Percentiles rank a stretch among this genome's conserved stretches.
phyloP scores from a whole-genome alignment of 2,113 vertebrate species.

The Copsychus sechellarum region DNA sequence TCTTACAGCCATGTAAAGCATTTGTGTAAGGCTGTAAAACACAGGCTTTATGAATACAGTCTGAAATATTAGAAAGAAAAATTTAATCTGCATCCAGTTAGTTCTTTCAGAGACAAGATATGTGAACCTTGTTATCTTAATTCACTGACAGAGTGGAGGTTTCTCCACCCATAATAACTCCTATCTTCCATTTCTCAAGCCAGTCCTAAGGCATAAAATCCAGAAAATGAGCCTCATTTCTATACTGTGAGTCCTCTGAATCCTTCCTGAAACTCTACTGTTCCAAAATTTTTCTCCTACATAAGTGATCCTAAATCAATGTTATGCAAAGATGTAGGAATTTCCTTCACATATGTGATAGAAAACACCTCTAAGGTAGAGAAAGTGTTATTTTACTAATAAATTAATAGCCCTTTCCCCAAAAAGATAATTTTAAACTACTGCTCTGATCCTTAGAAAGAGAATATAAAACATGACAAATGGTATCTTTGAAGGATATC shows the following conservation, averaged over 20 bases:
- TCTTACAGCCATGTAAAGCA: neutral
- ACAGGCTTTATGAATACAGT: neutral
- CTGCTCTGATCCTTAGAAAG: neutral
- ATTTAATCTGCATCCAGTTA: neutral
- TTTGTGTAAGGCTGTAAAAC: neutral
- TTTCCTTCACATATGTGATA: neutral
- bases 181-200: neutral
- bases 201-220: neutral
- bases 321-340: neutral
- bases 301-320: neutral
- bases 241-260: neutral
- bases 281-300: neutral
- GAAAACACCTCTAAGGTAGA: neutral
- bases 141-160: neutral
- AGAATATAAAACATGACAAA: neutral
- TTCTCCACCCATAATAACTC: neutral
- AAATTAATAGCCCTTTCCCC: neutral
- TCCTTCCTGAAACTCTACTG: neutral
- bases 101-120: neutral
- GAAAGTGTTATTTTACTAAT: neutral
- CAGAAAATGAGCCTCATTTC: neutral
- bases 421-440: neutral
- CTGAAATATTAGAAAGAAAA: neutral
- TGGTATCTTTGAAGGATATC: neutral
- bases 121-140: neutral